A percentile compares a stretch with the other conserved stretches of the same genome.
Evolutionary conservation across 2,113 vertebrate genomes (phyloP).

Genomic region (Eclectus roratus): DNA sequence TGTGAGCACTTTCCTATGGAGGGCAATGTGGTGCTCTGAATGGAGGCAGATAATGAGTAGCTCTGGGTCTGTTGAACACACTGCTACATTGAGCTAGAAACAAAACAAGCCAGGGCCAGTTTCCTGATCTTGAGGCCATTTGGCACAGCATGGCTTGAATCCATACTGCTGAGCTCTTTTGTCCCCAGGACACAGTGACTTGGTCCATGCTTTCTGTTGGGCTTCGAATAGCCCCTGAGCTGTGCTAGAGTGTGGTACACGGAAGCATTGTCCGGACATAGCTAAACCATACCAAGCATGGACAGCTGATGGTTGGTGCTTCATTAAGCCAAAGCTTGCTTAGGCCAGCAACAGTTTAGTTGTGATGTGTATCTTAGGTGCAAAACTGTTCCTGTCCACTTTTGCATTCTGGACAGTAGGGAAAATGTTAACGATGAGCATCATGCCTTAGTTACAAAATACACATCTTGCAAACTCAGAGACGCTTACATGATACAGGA

Average conservation of each 20-base stretch:
- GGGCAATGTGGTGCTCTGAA: fast-evolving
- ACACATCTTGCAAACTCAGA: neutral
- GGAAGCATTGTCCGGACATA: neutral
- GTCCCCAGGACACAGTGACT: too few species aligned
- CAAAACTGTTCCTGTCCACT: neutral
- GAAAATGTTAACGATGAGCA: neutral
- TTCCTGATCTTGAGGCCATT: neutral
- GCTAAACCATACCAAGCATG: neutral
- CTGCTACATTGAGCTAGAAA: neutral
- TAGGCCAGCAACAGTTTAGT: neutral
- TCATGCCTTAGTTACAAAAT: neutral
- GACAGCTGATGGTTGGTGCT: neutral
- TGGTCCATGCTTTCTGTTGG: neutral
- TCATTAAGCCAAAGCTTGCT: neutral
- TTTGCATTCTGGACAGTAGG: neutral
- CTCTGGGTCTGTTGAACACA: neutral
- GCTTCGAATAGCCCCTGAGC: neutral
- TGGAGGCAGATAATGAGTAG: neutral
- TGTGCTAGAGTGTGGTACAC: neutral
- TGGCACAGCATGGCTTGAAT: neutral
- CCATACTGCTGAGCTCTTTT: neutral
- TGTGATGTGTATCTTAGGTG: neutral
- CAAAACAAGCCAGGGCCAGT: neutral
- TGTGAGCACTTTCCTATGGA: neutral
- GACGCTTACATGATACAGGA: neutral